Conservation (phyloP, 2,113 vertebrate genomes). For the Trichomycterus rosablanca region DNA sequence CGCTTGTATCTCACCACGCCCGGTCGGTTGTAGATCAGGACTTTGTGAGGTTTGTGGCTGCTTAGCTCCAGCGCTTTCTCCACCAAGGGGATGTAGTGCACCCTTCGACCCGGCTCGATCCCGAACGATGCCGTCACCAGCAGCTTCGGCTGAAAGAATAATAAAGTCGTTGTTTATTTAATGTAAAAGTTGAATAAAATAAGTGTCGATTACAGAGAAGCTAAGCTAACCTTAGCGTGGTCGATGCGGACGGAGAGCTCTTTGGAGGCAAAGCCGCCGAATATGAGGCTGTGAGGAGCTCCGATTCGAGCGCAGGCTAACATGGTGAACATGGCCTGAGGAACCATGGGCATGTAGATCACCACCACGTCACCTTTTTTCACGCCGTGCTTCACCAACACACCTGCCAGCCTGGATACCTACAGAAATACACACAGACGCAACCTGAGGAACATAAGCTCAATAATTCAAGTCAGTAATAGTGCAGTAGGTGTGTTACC, state of each 20-base stretch:
- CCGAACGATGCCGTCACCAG: constrained; percentile 91
- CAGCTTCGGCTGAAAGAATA: constrained; percentile 79
- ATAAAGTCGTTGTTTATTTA: constrained; percentile 3
- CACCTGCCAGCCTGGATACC: constrained; percentile 89
- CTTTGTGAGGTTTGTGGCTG: constrained; percentile 75
- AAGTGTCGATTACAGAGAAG: too few relatives aligned
- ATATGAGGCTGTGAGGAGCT: constrained; percentile 94
- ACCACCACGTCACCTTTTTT: constrained; percentile 85
- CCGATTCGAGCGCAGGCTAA: constrained; percentile 90
- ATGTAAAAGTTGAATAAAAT: too few relatives aligned
- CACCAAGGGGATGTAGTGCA: constrained; percentile 86
- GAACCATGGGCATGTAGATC: constrained; percentile 99
- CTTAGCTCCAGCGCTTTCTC: constrained; percentile 79
- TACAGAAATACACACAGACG: constrained; percentile 46
- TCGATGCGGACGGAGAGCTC: constrained; percentile 87
- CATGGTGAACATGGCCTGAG: constrained; percentile 90
- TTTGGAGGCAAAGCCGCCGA: constrained; percentile 93
- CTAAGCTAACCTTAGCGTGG: constrained; percentile 91
- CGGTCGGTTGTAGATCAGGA: constrained; percentile 85
- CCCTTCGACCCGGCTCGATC: constrained; percentile 83
- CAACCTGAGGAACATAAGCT: too few relatives aligned
- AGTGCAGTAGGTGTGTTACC: constrained; percentile 57
- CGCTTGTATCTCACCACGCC: constrained; percentile 79
- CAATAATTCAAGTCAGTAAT: not conserved
- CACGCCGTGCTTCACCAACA: constrained; percentile 81